A percentile compares a stretch with the other conserved stretches of the same genome.
Conservation (phyloP, 2,797 vertebrate species). For the Triplophysa yarkandensis region DNA sequence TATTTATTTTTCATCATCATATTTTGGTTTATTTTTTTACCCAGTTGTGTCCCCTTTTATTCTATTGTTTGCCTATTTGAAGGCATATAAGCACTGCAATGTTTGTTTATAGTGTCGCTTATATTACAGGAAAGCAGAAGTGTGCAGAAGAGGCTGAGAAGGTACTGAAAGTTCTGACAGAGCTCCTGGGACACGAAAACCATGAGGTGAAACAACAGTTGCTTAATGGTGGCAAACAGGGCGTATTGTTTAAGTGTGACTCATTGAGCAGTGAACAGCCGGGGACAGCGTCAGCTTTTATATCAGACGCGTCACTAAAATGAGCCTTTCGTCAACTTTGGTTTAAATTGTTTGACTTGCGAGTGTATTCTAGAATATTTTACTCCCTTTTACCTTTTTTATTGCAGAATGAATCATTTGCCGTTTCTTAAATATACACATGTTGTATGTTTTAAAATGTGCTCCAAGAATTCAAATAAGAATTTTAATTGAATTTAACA, state of each 20-base stretch:
- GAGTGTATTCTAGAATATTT: background rate
- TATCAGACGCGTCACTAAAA: constrained; percentile 1
- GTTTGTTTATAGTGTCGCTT: background rate
- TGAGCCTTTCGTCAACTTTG: constrained; percentile 23
- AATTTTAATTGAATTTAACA: no score
- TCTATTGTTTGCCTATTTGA: background rate
- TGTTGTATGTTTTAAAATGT: no score
- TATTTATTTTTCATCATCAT: background rate
- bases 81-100: background rate
- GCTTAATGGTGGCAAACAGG: background rate
- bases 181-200: constrained; percentile 94
- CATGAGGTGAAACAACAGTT: constrained; percentile 80
- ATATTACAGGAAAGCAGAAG: constrained; percentile 84
- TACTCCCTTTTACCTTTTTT: constrained; percentile 17
- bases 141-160: constrained; percentile 85
- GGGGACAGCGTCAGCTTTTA: background rate
- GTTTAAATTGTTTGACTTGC: constrained; percentile 12
- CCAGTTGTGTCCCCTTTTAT: no score
- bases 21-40: background rate
- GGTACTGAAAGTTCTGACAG: constrained; percentile 88
- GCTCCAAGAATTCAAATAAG: no score
- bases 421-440: no score
- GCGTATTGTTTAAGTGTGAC: constrained; percentile 8
- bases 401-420: background rate
- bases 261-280: background rate